A percentile compares a stretch with the other conserved stretches of the same genome.
phyloP scores from a whole-genome alignment of 1,140 invertebrate species.

The Cydia pomonella region DNA sequence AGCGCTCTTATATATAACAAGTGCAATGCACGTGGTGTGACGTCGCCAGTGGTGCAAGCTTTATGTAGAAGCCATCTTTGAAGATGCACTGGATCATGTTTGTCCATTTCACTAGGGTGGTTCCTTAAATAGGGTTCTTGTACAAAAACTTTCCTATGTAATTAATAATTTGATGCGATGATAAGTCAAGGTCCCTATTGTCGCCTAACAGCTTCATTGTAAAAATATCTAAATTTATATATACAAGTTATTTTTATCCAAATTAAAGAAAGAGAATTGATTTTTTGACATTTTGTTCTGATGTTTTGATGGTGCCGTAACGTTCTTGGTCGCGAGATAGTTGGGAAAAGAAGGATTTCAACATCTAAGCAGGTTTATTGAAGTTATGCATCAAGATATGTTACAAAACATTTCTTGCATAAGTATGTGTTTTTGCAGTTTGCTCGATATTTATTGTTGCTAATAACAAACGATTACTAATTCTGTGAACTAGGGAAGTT shows the following conservation, averaged over 20 bases:
- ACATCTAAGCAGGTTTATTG: too few relatives aligned
- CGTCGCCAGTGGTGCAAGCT: not conserved
- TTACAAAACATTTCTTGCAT: too few relatives aligned
- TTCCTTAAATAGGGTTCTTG: too few relatives aligned
- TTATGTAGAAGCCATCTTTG: not conserved
- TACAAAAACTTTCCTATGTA: too few relatives aligned
- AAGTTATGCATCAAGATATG: too few relatives aligned
- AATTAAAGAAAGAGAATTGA: too few relatives aligned
- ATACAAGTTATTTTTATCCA: too few relatives aligned
- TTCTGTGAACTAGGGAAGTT: not conserved
- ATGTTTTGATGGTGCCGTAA: not conserved
- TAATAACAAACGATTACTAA: not conserved
- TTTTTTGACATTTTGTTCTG: not conserved
- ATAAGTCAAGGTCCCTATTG: too few relatives aligned
- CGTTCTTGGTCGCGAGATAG: not conserved
- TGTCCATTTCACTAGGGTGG: not conserved
- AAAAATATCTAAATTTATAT: too few relatives aligned
- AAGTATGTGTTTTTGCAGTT: not conserved
- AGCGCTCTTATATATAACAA: slow-evolving; percentile 11
- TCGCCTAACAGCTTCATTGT: too few relatives aligned
- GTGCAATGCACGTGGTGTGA: slow-evolving; percentile 11
- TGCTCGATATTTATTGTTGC: not conserved
- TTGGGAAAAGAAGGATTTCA: too few relatives aligned
- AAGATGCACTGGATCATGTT: not conserved
- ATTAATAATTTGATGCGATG: too few relatives aligned